These are phyloP conservation scores for Sebastes ruberrimus DNA, from an alignment of 2,797 vertebrate species.

Conservation along the genomic window DNA sequence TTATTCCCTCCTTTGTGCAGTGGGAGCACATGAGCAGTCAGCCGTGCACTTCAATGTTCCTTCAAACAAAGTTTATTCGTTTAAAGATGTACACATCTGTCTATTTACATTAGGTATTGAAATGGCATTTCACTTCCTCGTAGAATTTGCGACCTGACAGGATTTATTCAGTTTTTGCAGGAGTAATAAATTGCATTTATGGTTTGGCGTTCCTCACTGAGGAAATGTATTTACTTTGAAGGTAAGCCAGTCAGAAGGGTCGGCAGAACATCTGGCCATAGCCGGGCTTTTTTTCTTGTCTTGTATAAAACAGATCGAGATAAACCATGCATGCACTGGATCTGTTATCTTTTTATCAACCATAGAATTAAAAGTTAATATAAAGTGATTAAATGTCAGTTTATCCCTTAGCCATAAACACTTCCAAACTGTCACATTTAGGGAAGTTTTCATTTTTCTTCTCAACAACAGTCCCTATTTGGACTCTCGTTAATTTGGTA, in stretches of 20 bases:
- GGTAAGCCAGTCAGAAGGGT: background rate
- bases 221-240: constrained; percentile 12
- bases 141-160: background rate
- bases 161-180: background rate
- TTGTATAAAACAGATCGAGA: background rate
- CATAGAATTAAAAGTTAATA: background rate
- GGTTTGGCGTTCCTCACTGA: background rate
- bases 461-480: background rate
- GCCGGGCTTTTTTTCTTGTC: background rate
- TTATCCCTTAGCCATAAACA: background rate
- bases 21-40: background rate
- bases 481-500: background rate
- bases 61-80: background rate
- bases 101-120: background rate
- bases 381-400: background rate
- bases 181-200: background rate
- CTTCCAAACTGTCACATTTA: background rate
- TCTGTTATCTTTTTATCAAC: background rate
- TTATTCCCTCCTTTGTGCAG: background rate
- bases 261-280: background rate
- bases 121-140: background rate
- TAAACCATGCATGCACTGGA: background rate
- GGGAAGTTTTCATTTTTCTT: background rate
- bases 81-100: background rate
- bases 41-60: background rate